Conservation (phyloP, 2,113 vertebrate genomes). For the Colistium nudipinnis region DNA sequence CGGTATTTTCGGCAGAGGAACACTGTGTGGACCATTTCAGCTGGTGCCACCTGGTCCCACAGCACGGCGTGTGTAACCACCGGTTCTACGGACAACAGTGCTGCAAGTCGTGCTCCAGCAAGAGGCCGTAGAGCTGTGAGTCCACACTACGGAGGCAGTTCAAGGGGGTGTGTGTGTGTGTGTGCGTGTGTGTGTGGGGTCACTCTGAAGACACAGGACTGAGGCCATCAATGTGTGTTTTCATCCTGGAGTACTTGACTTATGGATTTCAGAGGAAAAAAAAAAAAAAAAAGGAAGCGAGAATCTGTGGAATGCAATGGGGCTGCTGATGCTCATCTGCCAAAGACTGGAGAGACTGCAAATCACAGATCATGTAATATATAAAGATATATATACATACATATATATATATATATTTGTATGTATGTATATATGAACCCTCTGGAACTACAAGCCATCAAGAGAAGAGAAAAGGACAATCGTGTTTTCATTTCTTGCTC, state of each 20-base stretch:
- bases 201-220: slow-evolving; percentile 53
- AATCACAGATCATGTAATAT: slow-evolving; percentile 40
- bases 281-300: slow-evolving; percentile 14
- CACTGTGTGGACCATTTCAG: slow-evolving; percentile 90
- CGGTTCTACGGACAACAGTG: slow-evolving; percentile 97
- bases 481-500: slow-evolving; percentile 52
- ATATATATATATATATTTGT: slow-evolving; percentile 11
- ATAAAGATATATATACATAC: slow-evolving; percentile 14
- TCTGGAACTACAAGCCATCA: slow-evolving; percentile 63
- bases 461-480: slow-evolving; percentile 46
- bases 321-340: slow-evolving; percentile 41
- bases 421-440: slow-evolving; percentile 32
- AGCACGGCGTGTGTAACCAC: slow-evolving; percentile 95
- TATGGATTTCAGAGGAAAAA: slow-evolving; percentile 44
- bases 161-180: neutral
- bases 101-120: slow-evolving; percentile 91
- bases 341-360: slow-evolving; percentile 61
- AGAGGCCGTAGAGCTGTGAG: slow-evolving; percentile 76
- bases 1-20: slow-evolving; percentile 77
- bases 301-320: slow-evolving; percentile 16
- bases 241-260: slow-evolving; percentile 77
- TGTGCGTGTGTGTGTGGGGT: too few relatives aligned
- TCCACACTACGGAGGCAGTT: neutral
- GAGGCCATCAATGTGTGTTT: slow-evolving; percentile 28
- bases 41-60: slow-evolving; percentile 96